Evolutionary conservation across 1,140 invertebrate species (phyloP).

Genomic region (Sycobia sp.): DNA sequence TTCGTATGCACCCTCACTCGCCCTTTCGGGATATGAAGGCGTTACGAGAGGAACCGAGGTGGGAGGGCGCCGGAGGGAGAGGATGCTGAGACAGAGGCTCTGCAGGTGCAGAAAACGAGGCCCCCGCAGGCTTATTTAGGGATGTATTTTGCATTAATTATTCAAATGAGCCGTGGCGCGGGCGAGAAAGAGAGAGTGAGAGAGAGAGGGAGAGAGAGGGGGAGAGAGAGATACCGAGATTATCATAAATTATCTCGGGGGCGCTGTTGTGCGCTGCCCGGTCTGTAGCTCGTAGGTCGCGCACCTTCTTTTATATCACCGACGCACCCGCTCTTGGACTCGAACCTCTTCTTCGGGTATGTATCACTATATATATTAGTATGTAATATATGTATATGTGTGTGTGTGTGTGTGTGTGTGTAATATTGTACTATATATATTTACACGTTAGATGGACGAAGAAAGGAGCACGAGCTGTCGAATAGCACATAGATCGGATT

Average conservation of each 20-base stretch:
- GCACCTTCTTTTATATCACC: slow-evolving; percentile 43
- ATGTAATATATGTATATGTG: neutral
- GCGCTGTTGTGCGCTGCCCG: slow-evolving; percentile 39
- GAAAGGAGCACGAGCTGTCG: too few species aligned
- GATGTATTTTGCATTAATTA: slow-evolving; percentile 62
- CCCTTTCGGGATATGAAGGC: too few species aligned
- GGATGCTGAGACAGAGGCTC: too few species aligned
- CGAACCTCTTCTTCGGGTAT: too few species aligned
- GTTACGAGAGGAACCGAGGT: too few species aligned
- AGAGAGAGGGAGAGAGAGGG: slow-evolving; percentile 36
- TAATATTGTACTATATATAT: too few species aligned
- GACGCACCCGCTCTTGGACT: slow-evolving; percentile 2
- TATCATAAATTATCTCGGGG: slow-evolving; percentile 55
- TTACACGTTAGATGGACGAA: too few species aligned
- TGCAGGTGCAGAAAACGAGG: slow-evolving; percentile 52
- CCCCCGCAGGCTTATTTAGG: slow-evolving; percentile 55
- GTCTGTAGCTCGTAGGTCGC: too few species aligned
- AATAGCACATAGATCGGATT: too few species aligned
- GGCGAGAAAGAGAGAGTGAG: slow-evolving; percentile 26
- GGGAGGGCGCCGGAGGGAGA: too few species aligned
- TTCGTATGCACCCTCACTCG: too few species aligned
- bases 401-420: neutral
- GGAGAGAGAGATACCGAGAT: slow-evolving; percentile 42
- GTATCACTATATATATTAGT: neutral
- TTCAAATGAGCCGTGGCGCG: slow-evolving; percentile 57